A percentile compares a stretch with the other conserved stretches of the same genome.
These are phyloP conservation scores for Pandemis corylana DNA, from an alignment of 2,888 invertebrate species.

Conservation along the genomic window DNA sequence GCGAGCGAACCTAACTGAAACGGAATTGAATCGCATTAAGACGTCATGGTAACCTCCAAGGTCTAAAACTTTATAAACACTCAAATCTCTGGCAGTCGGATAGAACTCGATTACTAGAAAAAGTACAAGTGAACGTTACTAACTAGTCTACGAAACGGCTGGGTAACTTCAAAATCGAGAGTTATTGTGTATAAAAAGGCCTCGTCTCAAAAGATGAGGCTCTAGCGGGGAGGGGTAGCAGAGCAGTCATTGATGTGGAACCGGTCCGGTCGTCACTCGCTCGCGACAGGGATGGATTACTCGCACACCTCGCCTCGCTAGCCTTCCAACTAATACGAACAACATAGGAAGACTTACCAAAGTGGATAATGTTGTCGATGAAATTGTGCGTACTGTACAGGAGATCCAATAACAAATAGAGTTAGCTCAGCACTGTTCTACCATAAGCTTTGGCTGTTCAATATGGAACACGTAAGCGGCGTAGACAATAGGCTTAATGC, in stretches of 20 bases:
- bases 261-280: slow-evolving; percentile 71
- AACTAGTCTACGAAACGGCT: slow-evolving; percentile 53
- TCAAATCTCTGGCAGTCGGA: not conserved
- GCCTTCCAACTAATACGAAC: slow-evolving; percentile 16
- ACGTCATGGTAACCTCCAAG: not conserved
- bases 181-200: slow-evolving; percentile 66
- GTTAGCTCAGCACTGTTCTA: not conserved
- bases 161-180: slow-evolving; percentile 71
- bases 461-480: slow-evolving; percentile 14
- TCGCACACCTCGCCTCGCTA: slow-evolving; percentile 12
- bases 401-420: slow-evolving; percentile 15
- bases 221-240: slow-evolving; percentile 67
- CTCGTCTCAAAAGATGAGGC: slow-evolving; percentile 62
- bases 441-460: slow-evolving; percentile 1
- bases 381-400: slow-evolving; percentile 14
- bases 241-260: slow-evolving; percentile 81
- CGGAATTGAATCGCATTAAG: too few species aligned
- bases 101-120: slow-evolving; percentile 17
- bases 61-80: not conserved
- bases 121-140: slow-evolving; percentile 39
- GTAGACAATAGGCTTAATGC: slow-evolving; percentile 14
- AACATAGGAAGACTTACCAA: slow-evolving; percentile 17
- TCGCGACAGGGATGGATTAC: slow-evolving; percentile 78
- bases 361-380: slow-evolving; percentile 24
- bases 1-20: too few species aligned